Evolutionary conservation across 2,797 vertebrate species (phyloP).

Genomic region (Sylvilagus floridanus): DNA sequence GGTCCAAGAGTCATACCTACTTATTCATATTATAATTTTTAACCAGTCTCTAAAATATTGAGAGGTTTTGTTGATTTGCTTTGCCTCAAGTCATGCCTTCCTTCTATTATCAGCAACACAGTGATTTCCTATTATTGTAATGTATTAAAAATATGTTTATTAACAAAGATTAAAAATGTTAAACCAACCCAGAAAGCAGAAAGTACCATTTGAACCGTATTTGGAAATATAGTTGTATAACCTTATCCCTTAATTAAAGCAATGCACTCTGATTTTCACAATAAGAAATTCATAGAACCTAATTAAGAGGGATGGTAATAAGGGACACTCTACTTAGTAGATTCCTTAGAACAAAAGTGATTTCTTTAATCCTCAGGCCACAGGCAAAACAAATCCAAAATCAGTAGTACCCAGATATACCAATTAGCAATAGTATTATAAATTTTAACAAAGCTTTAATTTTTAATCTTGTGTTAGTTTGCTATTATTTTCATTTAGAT

Average conservation of each 20-base stretch:
- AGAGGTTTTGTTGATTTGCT: neutral
- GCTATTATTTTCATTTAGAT: neutral
- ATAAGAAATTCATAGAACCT: slow-evolving; percentile 33
- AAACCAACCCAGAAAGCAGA: neutral
- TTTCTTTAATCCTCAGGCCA: neutral
- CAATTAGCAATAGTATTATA: neutral
- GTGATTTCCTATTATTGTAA: neutral
- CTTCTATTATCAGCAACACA: neutral
- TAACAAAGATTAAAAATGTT: neutral
- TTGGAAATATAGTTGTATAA: neutral
- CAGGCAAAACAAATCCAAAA: neutral
- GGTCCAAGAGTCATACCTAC: slow-evolving; percentile 63
- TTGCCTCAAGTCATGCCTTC: neutral
- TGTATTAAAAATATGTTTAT: neutral
- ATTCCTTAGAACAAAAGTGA: neutral
- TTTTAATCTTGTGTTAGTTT: neutral
- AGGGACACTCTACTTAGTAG: neutral
- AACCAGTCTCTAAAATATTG: slow-evolving; percentile 26
- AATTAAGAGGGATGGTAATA: neutral
- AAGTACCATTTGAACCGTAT: neutral
- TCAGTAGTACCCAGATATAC: neutral
- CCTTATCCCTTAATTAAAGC: neutral
- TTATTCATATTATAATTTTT: slow-evolving; percentile 72
- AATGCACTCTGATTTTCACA: neutral
- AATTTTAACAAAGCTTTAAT: neutral